Conservation (phyloP, 2,888 invertebrate genomes). For the Bellardia pandia region DNA sequence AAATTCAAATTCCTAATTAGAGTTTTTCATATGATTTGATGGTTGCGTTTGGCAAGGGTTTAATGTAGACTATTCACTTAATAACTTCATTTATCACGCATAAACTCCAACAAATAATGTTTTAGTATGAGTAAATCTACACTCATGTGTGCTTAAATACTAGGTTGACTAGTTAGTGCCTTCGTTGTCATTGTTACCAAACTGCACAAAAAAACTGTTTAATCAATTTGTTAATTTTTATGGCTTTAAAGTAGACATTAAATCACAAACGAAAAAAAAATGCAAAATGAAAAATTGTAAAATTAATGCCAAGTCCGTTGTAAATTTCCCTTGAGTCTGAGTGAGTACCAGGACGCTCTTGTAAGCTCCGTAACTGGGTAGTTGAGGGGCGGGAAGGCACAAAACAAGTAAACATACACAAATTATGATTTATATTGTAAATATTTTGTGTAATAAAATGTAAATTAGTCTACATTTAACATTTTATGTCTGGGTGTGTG, state of each 20-base stretch:
- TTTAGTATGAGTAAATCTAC: background rate
- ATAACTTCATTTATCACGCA: constrained; percentile 73
- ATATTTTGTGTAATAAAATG: constrained; percentile 59
- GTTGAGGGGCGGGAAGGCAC: background rate
- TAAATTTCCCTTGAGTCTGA: constrained; percentile 29
- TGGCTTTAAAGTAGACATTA: constrained; percentile 69
- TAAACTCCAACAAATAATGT: constrained; percentile 49
- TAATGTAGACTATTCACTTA: constrained; percentile 4
- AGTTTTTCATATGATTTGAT: background rate
- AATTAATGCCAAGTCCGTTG: constrained; percentile 14
- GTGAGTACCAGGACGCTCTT: background rate
- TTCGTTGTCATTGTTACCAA: constrained; percentile 71
- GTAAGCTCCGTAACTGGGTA: background rate
- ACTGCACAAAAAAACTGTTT: constrained; percentile 63
- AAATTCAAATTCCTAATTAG: constrained; percentile 26
- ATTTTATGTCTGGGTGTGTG: background rate
- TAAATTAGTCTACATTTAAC: constrained; percentile 51
- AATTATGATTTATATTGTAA: constrained; percentile 61
- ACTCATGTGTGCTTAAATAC: constrained; percentile 25
- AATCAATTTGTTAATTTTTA: constrained; percentile 73
- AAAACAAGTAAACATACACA: constrained; percentile 11
- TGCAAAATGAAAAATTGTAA: constrained; percentile 39
- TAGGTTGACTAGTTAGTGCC: constrained; percentile 3
- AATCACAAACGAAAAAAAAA: constrained; percentile 3
- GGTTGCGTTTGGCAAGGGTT: background rate